A percentile compares a stretch with the other conserved stretches of the same genome.
These are phyloP conservation scores for Neotoma lepida DNA, from an alignment of 2,113 vertebrate species.

Conservation along the genomic window DNA sequence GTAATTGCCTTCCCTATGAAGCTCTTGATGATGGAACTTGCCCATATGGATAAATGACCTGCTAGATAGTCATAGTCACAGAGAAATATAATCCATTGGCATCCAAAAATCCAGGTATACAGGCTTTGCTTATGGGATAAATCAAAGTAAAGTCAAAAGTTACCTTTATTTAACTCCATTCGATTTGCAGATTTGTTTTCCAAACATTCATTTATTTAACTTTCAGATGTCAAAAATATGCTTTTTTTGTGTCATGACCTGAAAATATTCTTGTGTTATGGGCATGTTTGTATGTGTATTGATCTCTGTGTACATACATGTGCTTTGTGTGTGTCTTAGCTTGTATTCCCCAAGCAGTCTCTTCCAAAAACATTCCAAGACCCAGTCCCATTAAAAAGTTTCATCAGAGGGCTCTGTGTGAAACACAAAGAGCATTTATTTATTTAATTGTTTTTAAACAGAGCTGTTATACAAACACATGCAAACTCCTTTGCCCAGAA, in stretches of 20 bases:
- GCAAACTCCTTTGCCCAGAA: not conserved
- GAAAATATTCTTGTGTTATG: not conserved
- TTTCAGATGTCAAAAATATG: not conserved
- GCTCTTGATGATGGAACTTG: no score
- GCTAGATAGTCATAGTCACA: no score
- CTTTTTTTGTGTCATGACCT: not conserved
- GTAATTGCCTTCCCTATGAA: not conserved
- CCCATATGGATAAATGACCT: not conserved
- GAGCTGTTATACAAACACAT: constrained; percentile 29
- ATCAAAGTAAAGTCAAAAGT: not conserved
- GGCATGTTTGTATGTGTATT: no score
- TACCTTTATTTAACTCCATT: not conserved
- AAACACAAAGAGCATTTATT: not conserved
- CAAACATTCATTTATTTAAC: not conserved
- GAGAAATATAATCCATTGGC: not conserved
- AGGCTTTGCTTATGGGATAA: not conserved
- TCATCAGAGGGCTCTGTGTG: not conserved
- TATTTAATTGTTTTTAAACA: not conserved
- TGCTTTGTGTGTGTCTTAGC: not conserved
- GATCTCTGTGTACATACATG: not conserved
- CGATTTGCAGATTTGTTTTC: not conserved
- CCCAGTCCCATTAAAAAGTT: not conserved
- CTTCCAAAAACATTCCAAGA: constrained; percentile 29
- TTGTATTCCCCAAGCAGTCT: constrained; percentile 17
- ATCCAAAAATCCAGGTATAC: not conserved